These are phyloP conservation scores for Argopecten irradians DNA, from an alignment of 1,140 invertebrate species.

Conservation along the genomic window DNA sequence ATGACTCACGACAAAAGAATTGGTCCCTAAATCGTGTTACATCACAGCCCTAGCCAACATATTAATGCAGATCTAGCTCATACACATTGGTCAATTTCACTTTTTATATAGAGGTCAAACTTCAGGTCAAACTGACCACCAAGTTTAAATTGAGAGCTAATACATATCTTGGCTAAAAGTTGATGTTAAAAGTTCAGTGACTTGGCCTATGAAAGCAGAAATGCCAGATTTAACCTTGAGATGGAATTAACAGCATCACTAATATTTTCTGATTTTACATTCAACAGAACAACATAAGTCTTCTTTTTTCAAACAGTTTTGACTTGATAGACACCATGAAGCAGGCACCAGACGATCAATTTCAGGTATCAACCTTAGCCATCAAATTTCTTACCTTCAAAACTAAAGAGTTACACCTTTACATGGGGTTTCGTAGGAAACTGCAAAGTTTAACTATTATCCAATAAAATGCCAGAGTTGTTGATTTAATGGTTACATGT, in stretches of 20 bases:
- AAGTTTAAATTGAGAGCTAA: too few relatives aligned
- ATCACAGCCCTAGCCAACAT: not conserved
- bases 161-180: too few relatives aligned
- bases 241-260: not conserved
- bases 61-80: not conserved
- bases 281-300: slow-evolving; percentile 11
- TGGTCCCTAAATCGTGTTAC: not conserved
- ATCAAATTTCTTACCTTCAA: not conserved
- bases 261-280: not conserved
- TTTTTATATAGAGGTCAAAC: not conserved
- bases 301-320: not conserved
- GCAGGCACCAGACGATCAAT: slow-evolving; percentile 3
- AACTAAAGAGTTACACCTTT: not conserved
- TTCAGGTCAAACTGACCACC: not conserved
- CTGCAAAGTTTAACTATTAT: not conserved
- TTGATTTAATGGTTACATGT: not conserved
- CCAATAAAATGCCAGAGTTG: not conserved
- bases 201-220: not conserved
- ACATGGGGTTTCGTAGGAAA: not conserved
- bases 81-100: not conserved
- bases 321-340: not conserved
- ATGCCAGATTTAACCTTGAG: slow-evolving; percentile 14
- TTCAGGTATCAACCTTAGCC: not conserved
- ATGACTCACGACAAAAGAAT: slow-evolving; percentile 15
- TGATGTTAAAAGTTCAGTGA: too few relatives aligned